Conservation (phyloP, 2,113 vertebrate species). For the Cottus gobio region DNA sequence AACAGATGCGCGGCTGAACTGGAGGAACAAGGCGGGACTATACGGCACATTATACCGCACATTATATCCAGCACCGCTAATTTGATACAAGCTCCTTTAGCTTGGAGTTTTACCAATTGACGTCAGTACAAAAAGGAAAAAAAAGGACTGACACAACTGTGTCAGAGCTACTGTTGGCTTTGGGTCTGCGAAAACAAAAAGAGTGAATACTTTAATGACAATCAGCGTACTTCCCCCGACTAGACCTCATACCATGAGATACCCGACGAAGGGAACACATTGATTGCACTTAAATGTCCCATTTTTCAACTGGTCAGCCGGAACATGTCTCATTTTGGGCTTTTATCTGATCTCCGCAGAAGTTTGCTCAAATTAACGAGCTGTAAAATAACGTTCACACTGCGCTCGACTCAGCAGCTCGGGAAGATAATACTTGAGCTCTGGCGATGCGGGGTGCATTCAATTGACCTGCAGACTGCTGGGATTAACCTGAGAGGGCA, state of each 20-base stretch:
- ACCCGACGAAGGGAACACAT: constrained; percentile 20
- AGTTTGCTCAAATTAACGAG: constrained; percentile 52
- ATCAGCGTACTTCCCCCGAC: not conserved
- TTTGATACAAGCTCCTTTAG: not conserved
- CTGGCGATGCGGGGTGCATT: constrained; percentile 16
- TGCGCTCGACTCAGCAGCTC: constrained; percentile 37
- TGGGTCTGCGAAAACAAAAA: not conserved
- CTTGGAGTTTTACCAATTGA: constrained; percentile 4
- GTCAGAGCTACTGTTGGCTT: not conserved
- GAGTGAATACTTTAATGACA: not conserved
- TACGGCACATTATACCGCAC: too few species aligned
- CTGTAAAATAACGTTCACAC: constrained; percentile 49
- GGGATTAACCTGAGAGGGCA: constrained; percentile 46
- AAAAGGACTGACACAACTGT: constrained; percentile 6
- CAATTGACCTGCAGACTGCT: constrained; percentile 29
- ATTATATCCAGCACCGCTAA: not conserved
- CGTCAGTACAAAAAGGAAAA: constrained; percentile 16
- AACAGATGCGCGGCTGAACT: not conserved
- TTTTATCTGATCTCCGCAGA: constrained; percentile 20
- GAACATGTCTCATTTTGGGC: constrained; percentile 25
- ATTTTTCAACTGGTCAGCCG: constrained; percentile 21
- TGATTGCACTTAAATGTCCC: constrained; percentile 33
- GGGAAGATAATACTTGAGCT: constrained; percentile 26
- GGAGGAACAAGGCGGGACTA: not conserved
- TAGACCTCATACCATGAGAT: not conserved